Evolutionary conservation across 1,140 invertebrate genomes (phyloP).

Genomic region (Teleogryllus occipitalis): DNA sequence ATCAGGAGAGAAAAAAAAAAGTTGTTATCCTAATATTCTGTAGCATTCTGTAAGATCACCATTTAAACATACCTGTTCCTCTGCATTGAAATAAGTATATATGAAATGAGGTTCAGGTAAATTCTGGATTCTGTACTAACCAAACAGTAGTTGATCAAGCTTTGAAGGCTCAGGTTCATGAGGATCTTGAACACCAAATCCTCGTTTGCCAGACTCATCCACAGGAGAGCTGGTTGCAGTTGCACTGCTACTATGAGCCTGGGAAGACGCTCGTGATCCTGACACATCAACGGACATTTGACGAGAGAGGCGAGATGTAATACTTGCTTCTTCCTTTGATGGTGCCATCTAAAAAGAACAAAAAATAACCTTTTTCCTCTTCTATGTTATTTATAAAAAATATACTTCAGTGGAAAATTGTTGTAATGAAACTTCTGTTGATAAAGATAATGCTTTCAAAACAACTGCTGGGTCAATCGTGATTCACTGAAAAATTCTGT

Average conservation of each 20-base stretch:
- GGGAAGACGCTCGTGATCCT: neutral
- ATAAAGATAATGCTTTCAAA: too few species aligned
- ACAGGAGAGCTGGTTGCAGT: slow-evolving; percentile 38
- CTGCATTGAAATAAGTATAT: neutral
- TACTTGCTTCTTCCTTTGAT: too few species aligned
- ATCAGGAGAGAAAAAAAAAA: too few species aligned
- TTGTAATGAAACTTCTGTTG: too few species aligned
- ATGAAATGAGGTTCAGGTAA: neutral
- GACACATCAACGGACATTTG: neutral
- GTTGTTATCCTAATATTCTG: neutral
- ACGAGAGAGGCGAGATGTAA: neutral
- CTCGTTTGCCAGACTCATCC: slow-evolving; percentile 36
- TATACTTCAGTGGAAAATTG: too few species aligned
- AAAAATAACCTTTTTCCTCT: too few species aligned
- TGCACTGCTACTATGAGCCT: slow-evolving; percentile 23
- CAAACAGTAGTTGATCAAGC: slow-evolving; percentile 40
- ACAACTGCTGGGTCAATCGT: too few species aligned
- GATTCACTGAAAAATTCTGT: too few species aligned
- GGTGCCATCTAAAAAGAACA: too few species aligned
- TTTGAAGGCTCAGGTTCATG: slow-evolving; percentile 34
- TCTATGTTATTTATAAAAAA: too few species aligned
- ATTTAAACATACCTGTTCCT: neutral
- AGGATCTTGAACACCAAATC: neutral
- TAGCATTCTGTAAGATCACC: neutral
- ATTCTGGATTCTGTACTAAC: slow-evolving; percentile 18